Base-by-base conservation (phyloP, 2,113 vertebrate genomes). In the Asarcornis scutulata region DNA sequence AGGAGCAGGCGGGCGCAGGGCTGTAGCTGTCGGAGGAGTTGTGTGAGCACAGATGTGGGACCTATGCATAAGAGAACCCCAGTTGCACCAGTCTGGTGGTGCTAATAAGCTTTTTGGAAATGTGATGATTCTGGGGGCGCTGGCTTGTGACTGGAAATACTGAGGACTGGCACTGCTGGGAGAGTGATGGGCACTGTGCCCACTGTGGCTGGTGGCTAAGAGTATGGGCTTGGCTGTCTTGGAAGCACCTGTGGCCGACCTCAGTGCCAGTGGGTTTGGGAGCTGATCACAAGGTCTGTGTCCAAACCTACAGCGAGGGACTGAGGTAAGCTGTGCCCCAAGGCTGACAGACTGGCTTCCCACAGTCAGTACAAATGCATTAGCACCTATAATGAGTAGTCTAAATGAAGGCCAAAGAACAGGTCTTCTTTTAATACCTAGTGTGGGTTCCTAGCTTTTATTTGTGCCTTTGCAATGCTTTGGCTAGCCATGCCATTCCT, bases 41-140 rank as follows among this genome's bases (percentile, higher is more conserved):
- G 8, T 0, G 0, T 7, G 12, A 21, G 34, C 32, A 15, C 3
- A 31, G 53, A 3, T 1, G 1, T 1, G 13, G 21, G 60, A 27
- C 66, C 56, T 69, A 3, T 0, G 0, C 14, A 0, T 9, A 4
- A 22, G 4, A 36, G 15, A 60, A 16, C 21, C 12, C 29, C 4
- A 2, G 48, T 50, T n/a, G 58, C 15, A 67, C n/a, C 23, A 6
- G 23, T 40, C 44, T 44, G 50, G 46, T 25, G 23, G 5, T 21
- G 77, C 66, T 36, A 67, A 31, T 5, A 34, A 29, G 32, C 1
- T 68, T 87, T 92, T 42, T 36, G 58, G 66, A 91, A 81, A 67
- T 67, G 16, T 62, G 31, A 0, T 26, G 26, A 6, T 40, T 78
- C 42, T 84, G 32, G 12, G 46, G 11, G 40, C 29, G n/a, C 25